Conservation (phyloP, 2,113 vertebrate species). For the Gallinago media region DNA sequence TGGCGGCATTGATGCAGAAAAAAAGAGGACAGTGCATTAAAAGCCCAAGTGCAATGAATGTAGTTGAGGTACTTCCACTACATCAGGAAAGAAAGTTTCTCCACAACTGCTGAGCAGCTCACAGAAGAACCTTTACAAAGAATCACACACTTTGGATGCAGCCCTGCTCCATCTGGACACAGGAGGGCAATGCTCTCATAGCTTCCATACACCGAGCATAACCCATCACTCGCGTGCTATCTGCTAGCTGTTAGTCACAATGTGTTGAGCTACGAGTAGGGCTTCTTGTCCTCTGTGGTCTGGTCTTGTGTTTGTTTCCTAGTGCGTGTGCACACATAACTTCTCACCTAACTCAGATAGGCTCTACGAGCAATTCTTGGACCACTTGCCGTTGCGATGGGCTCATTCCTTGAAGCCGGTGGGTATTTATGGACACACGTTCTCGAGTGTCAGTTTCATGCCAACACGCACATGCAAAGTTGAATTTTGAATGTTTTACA, state of each 20-base stretch:
- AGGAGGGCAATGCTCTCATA: neutral
- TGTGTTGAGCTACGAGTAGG: constrained; percentile 10
- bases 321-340: neutral
- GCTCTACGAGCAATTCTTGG: neutral
- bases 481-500: constrained; percentile 63
- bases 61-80: neutral
- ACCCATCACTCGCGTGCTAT: neutral
- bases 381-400: constrained; percentile 6
- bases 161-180: constrained; percentile 7
- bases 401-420: neutral
- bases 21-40: constrained; percentile 14
- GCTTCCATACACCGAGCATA: neutral
- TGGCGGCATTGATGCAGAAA: neutral
- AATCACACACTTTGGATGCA: neutral
- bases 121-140: neutral
- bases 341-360: neutral
- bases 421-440: neutral
- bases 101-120: constrained; percentile 24
- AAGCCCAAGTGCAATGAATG: constrained; percentile 40
- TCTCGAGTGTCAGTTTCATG: constrained; percentile 23
- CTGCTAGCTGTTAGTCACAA: neutral
- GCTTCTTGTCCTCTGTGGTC: constrained; percentile 33
- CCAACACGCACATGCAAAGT: constrained; percentile 54
- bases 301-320: neutral
- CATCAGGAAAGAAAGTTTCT: constrained; percentile 32